A percentile compares a stretch with the other conserved stretches of the same genome.
Conservation (phyloP, 1,140 invertebrate species). For the Stegodyphus dumicola region DNA sequence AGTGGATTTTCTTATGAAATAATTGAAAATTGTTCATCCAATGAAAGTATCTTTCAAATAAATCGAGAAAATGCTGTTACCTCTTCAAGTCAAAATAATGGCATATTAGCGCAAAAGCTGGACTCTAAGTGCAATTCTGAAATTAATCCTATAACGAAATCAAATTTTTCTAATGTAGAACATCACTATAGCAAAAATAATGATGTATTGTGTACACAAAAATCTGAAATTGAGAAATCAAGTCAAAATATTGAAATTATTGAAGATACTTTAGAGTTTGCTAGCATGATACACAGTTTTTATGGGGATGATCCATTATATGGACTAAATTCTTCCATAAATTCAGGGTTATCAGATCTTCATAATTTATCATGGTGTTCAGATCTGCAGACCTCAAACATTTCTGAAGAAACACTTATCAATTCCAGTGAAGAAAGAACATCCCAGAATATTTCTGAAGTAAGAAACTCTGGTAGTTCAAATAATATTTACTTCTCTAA, state of each 20-base stretch:
- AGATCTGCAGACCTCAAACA: too few species aligned
- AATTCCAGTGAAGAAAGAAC: too few species aligned
- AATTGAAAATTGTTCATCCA: not conserved
- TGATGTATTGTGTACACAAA: not conserved
- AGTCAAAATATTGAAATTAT: not conserved
- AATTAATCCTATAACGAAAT: not conserved
- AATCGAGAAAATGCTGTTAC: not conserved
- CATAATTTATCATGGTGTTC: too few species aligned
- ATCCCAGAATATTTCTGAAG: too few species aligned
- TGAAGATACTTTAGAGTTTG: not conserved
- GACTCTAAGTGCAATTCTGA: not conserved
- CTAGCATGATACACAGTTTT: constrained; percentile 34
- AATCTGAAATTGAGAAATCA: not conserved
- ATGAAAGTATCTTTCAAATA: not conserved
- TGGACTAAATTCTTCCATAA: constrained; percentile 15
- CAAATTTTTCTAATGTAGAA: not conserved
- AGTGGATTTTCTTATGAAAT: not conserved
- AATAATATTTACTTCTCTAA: too few species aligned
- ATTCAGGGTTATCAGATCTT: not conserved
- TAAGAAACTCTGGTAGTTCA: too few species aligned
- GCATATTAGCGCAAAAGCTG: not conserved
- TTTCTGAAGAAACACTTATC: too few species aligned
- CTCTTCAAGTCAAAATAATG: not conserved
- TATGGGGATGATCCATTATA: constrained; percentile 43
- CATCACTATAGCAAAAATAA: not conserved